These are phyloP conservation scores for Exaiptasia diaphana DNA, from an alignment of 64 coral and sea anemone genomes.

Conservation along the genomic window DNA sequence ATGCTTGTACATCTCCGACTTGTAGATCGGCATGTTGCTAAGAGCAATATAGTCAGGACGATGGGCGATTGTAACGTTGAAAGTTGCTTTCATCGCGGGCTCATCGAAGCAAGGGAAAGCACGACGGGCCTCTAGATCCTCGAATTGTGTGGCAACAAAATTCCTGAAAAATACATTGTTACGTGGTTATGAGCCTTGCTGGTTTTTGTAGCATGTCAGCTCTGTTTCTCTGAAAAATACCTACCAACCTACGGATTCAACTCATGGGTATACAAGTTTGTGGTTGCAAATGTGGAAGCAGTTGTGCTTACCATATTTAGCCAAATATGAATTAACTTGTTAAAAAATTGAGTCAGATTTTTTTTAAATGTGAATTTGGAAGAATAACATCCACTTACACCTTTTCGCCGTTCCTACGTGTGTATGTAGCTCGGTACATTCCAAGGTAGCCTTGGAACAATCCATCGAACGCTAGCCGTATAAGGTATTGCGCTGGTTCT, in stretches of 20 bases:
- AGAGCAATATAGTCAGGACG: neutral
- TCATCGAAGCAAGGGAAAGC: conserved; percentile 50
- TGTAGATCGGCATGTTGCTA: conserved; percentile 40
- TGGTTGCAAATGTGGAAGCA: too few relatives aligned
- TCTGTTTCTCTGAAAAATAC: too few relatives aligned
- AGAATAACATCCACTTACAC: too few relatives aligned
- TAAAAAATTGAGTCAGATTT: too few relatives aligned
- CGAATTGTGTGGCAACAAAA: conserved; percentile 28
- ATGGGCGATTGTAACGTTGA: conserved; percentile 14
- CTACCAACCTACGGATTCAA: too few relatives aligned
- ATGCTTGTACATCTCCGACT: neutral
- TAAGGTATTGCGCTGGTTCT: neutral
- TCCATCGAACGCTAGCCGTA: neutral
- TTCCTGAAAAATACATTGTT: too few relatives aligned
- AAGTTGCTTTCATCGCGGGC: conserved; percentile 42
- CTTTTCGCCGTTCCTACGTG: neutral
- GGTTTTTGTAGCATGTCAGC: too few relatives aligned
- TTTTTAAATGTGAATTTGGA: too few relatives aligned
- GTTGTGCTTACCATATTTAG: too few relatives aligned
- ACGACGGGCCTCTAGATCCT: neutral
- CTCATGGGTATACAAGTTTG: too few relatives aligned
- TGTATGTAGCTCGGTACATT: neutral
- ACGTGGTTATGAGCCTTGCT: too few relatives aligned
- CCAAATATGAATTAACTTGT: too few relatives aligned
- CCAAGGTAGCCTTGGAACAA: neutral